These are phyloP conservation scores for Drosophila glabriapex DNA, from an alignment of 2,888 invertebrate species.

Conservation along the genomic window DNA sequence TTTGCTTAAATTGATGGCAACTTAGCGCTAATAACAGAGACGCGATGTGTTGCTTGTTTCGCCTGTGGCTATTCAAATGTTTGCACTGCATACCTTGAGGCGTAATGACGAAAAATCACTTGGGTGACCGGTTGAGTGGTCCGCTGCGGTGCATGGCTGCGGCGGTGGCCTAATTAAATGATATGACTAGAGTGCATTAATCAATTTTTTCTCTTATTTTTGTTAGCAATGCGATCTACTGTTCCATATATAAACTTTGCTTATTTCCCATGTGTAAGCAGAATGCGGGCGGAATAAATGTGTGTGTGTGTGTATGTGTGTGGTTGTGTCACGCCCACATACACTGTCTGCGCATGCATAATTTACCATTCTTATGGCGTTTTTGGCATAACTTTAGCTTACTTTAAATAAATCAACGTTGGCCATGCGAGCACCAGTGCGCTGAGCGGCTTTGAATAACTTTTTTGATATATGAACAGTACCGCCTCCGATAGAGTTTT, in stretches of 20 bases:
- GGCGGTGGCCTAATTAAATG: conserved; percentile 64
- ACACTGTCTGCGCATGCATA: conserved; percentile 51
- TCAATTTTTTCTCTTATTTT: conserved; percentile 57
- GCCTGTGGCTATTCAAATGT: conserved; percentile 29
- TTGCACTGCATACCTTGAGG: conserved; percentile 57
- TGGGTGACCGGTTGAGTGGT: conserved; percentile 13
- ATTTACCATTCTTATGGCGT: conserved; percentile 69
- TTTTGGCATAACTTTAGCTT: conserved; percentile 75
- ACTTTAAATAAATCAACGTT: conserved; percentile 77
- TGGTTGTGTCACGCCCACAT: conserved; percentile 20
- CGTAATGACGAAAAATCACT: conserved; percentile 39
- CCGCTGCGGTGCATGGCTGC: conserved; percentile 5
- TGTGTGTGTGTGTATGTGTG: background rate
- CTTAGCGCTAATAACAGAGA: conserved; percentile 73
- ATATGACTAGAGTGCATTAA: conserved; percentile 63
- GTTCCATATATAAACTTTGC: conserved; percentile 57
- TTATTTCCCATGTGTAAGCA: conserved; percentile 66
- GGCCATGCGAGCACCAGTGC: conserved; percentile 47
- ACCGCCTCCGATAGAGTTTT: conserved; percentile 39
- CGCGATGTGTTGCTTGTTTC: conserved; percentile 47
- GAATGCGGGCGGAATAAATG: background rate
- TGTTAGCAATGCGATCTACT: conserved; percentile 2
- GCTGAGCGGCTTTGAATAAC: conserved; percentile 48
- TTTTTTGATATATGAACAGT: conserved; percentile 70
- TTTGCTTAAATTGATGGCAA: conserved; percentile 82